Evolutionary conservation across 2,113 vertebrate genomes (phyloP), one percentile per base, ranked within the genome.

Genomic region (Daboia siamensis): DNA sequence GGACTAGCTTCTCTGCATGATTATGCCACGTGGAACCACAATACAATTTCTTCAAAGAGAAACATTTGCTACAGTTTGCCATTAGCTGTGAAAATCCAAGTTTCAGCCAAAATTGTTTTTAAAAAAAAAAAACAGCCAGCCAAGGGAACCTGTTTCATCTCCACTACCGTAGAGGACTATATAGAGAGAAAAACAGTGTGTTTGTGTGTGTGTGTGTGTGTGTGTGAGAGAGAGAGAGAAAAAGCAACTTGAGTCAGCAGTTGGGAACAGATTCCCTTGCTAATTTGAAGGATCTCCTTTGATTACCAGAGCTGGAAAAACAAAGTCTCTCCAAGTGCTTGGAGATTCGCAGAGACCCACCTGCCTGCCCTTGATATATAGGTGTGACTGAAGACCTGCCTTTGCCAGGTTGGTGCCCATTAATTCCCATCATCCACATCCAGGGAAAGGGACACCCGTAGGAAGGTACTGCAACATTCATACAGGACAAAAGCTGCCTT

Each of bases 21-120:
- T 10, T 39, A 54, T 1, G 46, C 1, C 12, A 0, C 0, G 4
- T 0, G 51, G 48, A 8, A 51, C 59, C 59, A 69, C 89, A n/a
- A 51, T 21, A 61, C 24, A 69, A 90, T 69, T 33, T 44, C 46
- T 69, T 90, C 89, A 9, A 26, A 89, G 23, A n/a, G 56, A 8
- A 10, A 26, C 39, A 26, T 26, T 26, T 64, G 15, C 44, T 21
- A 90, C 3, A 48, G 48, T 26, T 48, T 17, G 26, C 17, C 24
- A 39, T 4, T 80, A 93, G 26, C 0, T 0, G 56, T 59, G 91
- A 51, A 61, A 24, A 90, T 51, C 39, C 8, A 87, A 91, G 56
- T 0, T 0, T 0, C 89, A 93, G 0, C 94, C 91, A 61, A 93
- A 61, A 69, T 29, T 9, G 2, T 24, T 61, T 29, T 1, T 13